Conservation (phyloP, 2,113 vertebrate species). For the Leptosomus discolor region DNA sequence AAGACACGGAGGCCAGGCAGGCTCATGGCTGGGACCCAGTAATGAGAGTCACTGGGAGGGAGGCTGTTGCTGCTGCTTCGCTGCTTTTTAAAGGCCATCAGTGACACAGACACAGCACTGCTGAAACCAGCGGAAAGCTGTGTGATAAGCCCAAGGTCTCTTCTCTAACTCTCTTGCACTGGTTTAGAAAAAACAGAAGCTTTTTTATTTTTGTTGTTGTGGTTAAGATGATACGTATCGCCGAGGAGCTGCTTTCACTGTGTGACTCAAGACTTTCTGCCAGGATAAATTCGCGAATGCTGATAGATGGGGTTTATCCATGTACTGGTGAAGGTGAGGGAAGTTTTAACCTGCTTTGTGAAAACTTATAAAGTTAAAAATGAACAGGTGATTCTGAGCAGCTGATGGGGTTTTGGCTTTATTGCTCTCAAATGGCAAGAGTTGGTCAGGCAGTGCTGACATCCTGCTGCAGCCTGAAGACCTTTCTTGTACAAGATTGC, state of each 20-base stretch:
- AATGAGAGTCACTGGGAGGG: neutral
- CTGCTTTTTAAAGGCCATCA: neutral
- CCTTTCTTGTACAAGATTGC: neutral
- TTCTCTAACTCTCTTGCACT: neutral
- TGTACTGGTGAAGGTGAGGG: neutral
- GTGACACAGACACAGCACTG: neutral
- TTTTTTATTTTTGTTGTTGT: neutral
- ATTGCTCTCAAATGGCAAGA: neutral
- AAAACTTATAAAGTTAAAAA: neutral
- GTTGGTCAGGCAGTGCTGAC: neutral
- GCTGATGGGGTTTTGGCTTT: neutral
- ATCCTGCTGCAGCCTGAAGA: neutral
- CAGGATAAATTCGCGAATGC: neutral
- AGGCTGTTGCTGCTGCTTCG: neutral
- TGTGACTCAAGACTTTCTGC: neutral
- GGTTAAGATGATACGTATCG: neutral
- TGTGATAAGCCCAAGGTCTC: neutral
- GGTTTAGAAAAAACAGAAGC: neutral
- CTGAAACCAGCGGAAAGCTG: neutral
- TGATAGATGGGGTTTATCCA: neutral
- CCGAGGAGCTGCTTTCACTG: neutral
- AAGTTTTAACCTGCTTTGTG: neutral
- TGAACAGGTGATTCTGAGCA: neutral
- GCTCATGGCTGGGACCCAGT: rapidly evolving
- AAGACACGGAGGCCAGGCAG: neutral